Evolutionary conservation across 1,140 invertebrate species (phyloP), one percentile per base, ranked within the genome.

Genomic region (Diachasmimorpha longicaudata): DNA sequence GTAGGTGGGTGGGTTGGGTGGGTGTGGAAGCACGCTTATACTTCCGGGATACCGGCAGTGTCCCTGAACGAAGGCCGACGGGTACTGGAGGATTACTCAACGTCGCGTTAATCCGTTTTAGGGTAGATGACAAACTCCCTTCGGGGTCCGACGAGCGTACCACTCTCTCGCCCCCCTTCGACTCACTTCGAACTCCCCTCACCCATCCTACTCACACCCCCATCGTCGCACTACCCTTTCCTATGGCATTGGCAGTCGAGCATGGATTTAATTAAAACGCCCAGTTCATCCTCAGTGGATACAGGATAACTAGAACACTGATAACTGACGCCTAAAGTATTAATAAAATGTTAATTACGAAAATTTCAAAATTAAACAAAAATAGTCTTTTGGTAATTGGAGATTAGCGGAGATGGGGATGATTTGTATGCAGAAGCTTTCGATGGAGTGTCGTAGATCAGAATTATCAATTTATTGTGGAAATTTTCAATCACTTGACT

Each of bases 201-300:
- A n/a, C n/a, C n/a, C n/a, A n/a, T n/a, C 31, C 66, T 14, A n/a
- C 14, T 19, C 8, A 5, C 4, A 8, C 14, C 0, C n/a, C 31
- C 66, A 55, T 55, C 37, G 66, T 31, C 72, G 55, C 44, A 58
- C 46, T 70, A 52, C 37, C 70, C 37, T 46, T 70, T 48, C 73
- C 58, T 71, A 67, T 52, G 63, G 67, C 68, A 75, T 78, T 72
- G 73, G 77, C 73, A 78, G 52, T 72, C 72, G 70, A 75, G 77
- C 77, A 78, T 78, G 77, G 74, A 78, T 75, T 78, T 78, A 75
- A 78, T 78, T 78, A 78, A 78, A 78, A 78, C 73, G 72, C 37
- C 68, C 19, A 58, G 66, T 37, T 39, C 66, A 63, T 63, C 58
- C 58, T 63, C 58, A 63, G 58, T 63, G 19, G 58, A 63, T 63